A percentile compares a stretch with the other conserved stretches of the same genome.
These are phyloP conservation scores for Xiphophorus birchmanni DNA, from an alignment of 2,797 vertebrate species.

Conservation along the genomic window DNA sequence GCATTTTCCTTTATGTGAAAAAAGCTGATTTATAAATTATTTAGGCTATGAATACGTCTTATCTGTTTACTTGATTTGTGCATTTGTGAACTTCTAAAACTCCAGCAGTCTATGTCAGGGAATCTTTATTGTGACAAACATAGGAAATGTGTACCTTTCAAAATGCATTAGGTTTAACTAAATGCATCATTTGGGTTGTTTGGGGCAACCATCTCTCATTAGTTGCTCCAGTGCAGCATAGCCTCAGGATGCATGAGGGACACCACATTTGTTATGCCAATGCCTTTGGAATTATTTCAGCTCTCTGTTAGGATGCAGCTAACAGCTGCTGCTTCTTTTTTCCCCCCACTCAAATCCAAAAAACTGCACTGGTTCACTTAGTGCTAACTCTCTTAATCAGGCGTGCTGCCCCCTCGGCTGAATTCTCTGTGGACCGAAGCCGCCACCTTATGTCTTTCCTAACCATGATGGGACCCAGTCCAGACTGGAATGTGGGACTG, in stretches of 20 bases:
- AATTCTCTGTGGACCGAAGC: conserved; percentile 95
- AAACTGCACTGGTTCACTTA: conserved; percentile 12
- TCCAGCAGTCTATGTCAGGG: conserved; percentile 2
- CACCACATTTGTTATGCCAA: conserved; percentile 2
- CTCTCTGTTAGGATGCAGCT: conserved; percentile 12
- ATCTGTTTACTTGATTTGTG: background rate
- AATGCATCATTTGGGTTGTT: conserved; percentile 9
- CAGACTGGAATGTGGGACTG: conserved; percentile 96
- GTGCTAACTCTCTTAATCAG: conserved; percentile 69
- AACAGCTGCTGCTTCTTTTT: background rate
- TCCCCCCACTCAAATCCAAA: background rate
- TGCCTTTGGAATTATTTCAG: background rate
- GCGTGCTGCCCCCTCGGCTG: conserved; percentile 94
- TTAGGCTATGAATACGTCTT: background rate
- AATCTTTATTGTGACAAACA: conserved; percentile 1
- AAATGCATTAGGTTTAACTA: conserved; percentile 3
- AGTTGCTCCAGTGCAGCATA: conserved; percentile 12
- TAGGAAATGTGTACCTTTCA: conserved; percentile 4
- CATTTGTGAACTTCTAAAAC: background rate
- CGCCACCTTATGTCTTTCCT: conserved; percentile 98
- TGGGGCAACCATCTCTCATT: background rate
- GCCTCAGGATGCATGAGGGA: conserved; percentile 19
- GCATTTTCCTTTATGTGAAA: background rate
- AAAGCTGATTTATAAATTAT: background rate
- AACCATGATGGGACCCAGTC: conserved; percentile 96